Base-by-base conservation (phyloP, 2,888 invertebrate genomes). In the Frankliniella intonsa region DNA sequence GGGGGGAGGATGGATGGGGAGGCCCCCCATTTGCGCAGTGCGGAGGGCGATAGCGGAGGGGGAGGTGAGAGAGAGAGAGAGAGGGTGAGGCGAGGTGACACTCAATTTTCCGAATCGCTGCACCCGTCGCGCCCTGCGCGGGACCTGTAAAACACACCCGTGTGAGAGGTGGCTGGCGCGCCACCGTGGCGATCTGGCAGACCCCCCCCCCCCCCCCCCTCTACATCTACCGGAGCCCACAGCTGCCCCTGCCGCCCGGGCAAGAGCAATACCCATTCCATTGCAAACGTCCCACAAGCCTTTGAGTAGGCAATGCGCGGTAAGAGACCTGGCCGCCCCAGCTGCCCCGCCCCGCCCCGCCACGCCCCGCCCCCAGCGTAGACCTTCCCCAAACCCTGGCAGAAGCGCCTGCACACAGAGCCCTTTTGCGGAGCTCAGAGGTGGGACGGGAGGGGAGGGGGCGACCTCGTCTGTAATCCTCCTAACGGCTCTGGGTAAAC, bases 401-500 rank as follows among this genome's bases (percentile, higher is more conserved):
- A 38, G 38, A 38, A 38, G 38, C 2, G 38, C 38, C 38, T 3
- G 38, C 2, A 38, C 38, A 17, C 19, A 17, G 62, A 17, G 62
- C 19, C 62, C 62, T 62, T 62, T 62, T 8, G 62, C 19, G 62
- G 62, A 62, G 19, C 62, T 62, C 38, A 38, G 38, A 38, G 38
- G 62, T 17, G 17, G 17, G 62, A 14, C 12, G 17, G 55, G 14
- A 12, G 55, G 14, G 14, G 55, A 0, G 62, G 19, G 17, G 62
- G 17, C 62, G 7, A 19, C 11, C 62, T 62, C 19, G 19, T 17
- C 62, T 62, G 62, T 62, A 62, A 62, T 62, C 62, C 62, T 62
- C 62, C 62, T 62, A 62, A 62, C 62, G 62, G 62, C 62, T 62
- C 62, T n/a, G 62, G 62, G 62, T 62, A 62, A 62, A 62, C 62